These are phyloP conservation scores for Enteromius afrohamiltoni DNA, from an alignment of 2,797 vertebrate species.

Conservation along the genomic window DNA sequence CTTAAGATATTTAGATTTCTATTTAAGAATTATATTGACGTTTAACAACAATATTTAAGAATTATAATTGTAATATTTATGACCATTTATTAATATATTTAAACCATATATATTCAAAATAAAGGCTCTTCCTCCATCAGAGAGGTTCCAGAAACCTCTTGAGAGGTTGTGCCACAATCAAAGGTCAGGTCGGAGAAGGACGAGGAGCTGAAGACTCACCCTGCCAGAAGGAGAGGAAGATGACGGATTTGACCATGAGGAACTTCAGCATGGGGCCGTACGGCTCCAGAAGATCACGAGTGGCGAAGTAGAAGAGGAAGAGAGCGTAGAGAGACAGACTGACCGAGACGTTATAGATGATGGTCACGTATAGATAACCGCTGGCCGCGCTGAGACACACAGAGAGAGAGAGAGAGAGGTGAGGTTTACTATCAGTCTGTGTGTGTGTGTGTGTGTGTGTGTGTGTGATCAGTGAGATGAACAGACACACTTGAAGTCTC, in stretches of 20 bases:
- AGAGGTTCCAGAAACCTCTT: background rate
- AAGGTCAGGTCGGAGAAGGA: background rate
- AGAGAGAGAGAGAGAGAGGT: slow-evolving; percentile 8
- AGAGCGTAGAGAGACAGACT: slow-evolving; percentile 95
- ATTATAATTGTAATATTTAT: no score
- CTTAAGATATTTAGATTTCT: no score
- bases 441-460: background rate
- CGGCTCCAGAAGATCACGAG: slow-evolving; percentile 88
- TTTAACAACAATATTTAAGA: no score
- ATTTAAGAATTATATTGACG: no score
- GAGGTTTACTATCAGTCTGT: background rate
- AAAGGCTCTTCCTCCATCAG: no score
- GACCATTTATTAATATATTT: no score
- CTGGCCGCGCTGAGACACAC: slow-evolving; percentile 82
- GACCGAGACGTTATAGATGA: slow-evolving; percentile 96
- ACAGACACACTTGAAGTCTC: slow-evolving; percentile 90
- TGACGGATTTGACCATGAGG: slow-evolving; percentile 97
- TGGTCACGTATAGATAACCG: slow-evolving; percentile 94
- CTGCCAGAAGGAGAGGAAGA: slow-evolving; percentile 99
- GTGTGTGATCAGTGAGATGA: background rate
- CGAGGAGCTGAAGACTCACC: slow-evolving; percentile 73
- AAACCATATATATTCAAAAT: no score
- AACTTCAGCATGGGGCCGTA: slow-evolving; percentile 97
- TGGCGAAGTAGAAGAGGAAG: slow-evolving; percentile 96
- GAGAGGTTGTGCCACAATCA: background rate